These are phyloP conservation scores for Meloidogyne floridensis DNA, from an alignment of 1,140 invertebrate species.

Conservation along the genomic window DNA sequence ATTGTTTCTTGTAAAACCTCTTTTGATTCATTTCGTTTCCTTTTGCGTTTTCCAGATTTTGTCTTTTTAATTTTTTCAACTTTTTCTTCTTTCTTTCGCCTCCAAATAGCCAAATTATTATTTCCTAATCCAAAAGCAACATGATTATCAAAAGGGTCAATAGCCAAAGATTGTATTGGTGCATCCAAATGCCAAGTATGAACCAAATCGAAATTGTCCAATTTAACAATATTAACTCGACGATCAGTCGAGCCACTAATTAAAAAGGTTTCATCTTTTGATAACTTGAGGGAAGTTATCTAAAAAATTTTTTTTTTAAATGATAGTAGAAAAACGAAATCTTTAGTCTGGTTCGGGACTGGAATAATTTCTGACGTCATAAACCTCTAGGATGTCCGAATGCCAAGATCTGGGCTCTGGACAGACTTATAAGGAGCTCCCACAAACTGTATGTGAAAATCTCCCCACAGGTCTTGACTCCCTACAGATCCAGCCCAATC, in stretches of 20 bases:
- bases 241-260: slow-evolving; percentile 85
- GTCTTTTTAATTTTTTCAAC: not conserved
- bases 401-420: too few species aligned
- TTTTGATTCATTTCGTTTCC: not conserved
- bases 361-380: too few species aligned
- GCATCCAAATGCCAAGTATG: slow-evolving; percentile 87
- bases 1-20: not conserved
- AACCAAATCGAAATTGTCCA: slow-evolving; percentile 77
- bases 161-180: slow-evolving; percentile 81
- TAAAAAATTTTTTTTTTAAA: slow-evolving; percentile 28
- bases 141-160: slow-evolving; percentile 79
- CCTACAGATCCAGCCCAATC: too few species aligned
- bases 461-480: too few species aligned
- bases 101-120: slow-evolving; percentile 79
- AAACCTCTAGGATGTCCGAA: too few species aligned
- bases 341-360: too few species aligned
- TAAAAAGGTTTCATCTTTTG: slow-evolving; percentile 78
- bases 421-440: too few species aligned
- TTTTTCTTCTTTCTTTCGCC: slow-evolving; percentile 69
- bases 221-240: slow-evolving; percentile 86
- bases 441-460: too few species aligned
- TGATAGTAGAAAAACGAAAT: too few species aligned
- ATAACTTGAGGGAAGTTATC: slow-evolving; percentile 69
- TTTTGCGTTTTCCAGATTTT: slow-evolving; percentile 5
- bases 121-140: slow-evolving; percentile 83